A percentile compares a stretch with the other conserved stretches of the same genome.
Conservation (phyloP, 2,888 invertebrate genomes). For the Pherbina coryleti region DNA sequence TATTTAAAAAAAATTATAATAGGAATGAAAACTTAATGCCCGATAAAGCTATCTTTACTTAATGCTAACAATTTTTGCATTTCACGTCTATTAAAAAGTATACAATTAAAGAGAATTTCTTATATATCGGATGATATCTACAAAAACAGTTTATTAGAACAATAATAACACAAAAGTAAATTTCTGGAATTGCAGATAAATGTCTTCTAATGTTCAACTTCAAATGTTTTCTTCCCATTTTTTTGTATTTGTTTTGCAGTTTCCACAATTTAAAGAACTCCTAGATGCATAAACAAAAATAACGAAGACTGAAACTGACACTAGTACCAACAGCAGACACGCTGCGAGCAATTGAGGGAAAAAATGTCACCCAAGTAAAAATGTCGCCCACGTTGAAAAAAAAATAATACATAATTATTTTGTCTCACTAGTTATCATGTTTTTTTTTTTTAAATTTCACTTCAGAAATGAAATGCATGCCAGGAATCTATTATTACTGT, state of each 20-base stretch:
- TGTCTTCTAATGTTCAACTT: not conserved
- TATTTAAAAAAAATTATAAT: too few relatives aligned
- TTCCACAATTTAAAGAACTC: not conserved
- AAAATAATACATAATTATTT: not conserved
- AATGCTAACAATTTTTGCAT: too few relatives aligned
- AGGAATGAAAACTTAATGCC: too few relatives aligned
- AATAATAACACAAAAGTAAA: too few relatives aligned
- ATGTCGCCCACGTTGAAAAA: conserved; percentile 46
- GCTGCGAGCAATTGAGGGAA: conserved; percentile 9
- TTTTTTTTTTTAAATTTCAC: not conserved
- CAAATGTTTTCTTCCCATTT: not conserved
- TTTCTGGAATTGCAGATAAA: too few relatives aligned
- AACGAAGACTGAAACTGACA: not conserved
- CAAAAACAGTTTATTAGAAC: too few relatives aligned
- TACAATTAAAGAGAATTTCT: too few relatives aligned
- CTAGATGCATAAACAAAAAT: not conserved
- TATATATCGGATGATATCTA: too few relatives aligned
- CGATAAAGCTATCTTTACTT: too few relatives aligned
- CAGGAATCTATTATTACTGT: not conserved
- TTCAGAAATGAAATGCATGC: conserved; percentile 7
- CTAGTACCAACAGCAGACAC: conserved; percentile 28
- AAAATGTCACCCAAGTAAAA: conserved; percentile 26
- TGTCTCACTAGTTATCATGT: not conserved
- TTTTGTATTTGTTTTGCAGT: not conserved
- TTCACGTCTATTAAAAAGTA: too few relatives aligned